These are phyloP conservation scores for Homarus americanus DNA, from an alignment of 1,140 invertebrate genomes.

Conservation along the genomic window DNA sequence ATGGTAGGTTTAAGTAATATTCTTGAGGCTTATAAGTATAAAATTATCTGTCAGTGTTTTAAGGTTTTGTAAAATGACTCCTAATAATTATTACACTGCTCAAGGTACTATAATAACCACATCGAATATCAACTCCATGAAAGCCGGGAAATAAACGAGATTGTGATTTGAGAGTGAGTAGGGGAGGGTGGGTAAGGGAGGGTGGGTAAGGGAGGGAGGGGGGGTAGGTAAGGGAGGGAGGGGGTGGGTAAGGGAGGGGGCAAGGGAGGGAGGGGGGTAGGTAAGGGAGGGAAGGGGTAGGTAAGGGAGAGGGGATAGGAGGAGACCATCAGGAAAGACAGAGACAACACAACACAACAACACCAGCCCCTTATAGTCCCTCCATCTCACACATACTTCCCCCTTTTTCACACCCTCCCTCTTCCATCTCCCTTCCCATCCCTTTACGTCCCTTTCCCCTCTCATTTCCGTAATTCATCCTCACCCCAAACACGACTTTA, in stretches of 20 bases:
- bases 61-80: too few relatives aligned
- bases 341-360: neutral
- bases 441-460: conserved; percentile 4
- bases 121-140: too few relatives aligned
- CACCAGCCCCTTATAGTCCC: neutral
- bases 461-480: conserved; percentile 64
- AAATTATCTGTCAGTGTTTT: too few relatives aligned
- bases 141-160: too few relatives aligned
- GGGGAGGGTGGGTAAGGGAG: neutral
- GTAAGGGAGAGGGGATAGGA: neutral
- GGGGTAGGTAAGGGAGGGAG: conserved; percentile 1
- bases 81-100: too few relatives aligned
- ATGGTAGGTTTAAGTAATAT: too few relatives aligned
- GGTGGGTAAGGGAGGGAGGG: conserved; percentile 8
- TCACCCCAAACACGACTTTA: conserved; percentile 67
- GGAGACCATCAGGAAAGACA: neutral
- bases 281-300: neutral
- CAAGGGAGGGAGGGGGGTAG: neutral
- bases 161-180: too few relatives aligned
- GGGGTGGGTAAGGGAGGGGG: too few relatives aligned
- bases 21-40: too few relatives aligned
- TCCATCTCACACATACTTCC: neutral
- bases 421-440: neutral
- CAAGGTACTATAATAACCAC: too few relatives aligned
- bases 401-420: neutral